These are phyloP conservation scores for Sanderia malayensis DNA, from an alignment of 30 jellyfish, hydroid and myxozoan genomes.

Conservation along the genomic window DNA sequence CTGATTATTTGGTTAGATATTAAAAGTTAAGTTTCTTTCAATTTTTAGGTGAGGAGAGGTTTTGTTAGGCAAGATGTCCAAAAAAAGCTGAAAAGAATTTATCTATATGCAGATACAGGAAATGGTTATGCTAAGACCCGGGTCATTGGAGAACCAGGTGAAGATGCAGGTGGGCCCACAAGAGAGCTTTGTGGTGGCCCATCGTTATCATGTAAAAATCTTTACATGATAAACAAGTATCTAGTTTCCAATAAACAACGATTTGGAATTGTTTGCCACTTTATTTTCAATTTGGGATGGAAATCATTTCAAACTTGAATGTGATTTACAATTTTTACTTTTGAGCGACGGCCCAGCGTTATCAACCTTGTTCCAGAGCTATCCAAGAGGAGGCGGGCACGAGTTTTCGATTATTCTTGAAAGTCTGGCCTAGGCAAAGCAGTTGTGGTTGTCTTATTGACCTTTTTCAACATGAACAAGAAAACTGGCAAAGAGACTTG, in stretches of 20 bases:
- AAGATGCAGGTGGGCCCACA: neutral
- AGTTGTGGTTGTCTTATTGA: neutral
- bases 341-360: neutral
- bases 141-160: neutral
- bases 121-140: neutral
- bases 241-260: no score
- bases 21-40: no score
- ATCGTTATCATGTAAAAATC: neutral
- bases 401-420: neutral
- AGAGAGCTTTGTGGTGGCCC: slow-evolving; percentile 1
- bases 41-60: no score
- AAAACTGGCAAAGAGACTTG: neutral
- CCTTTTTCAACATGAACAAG: neutral
- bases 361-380: neutral
- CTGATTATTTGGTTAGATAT: no score
- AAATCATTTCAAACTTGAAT: neutral
- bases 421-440: neutral
- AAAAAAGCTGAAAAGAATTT: neutral
- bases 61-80: no score
- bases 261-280: neutral
- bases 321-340: neutral
- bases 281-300: neutral
- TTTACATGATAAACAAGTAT: neutral
- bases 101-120: neutral
- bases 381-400: neutral